A percentile compares a stretch with the other conserved stretches of the same genome.
Conservation (phyloP, 2,113 vertebrate genomes). For the Chionodraco myersi region DNA sequence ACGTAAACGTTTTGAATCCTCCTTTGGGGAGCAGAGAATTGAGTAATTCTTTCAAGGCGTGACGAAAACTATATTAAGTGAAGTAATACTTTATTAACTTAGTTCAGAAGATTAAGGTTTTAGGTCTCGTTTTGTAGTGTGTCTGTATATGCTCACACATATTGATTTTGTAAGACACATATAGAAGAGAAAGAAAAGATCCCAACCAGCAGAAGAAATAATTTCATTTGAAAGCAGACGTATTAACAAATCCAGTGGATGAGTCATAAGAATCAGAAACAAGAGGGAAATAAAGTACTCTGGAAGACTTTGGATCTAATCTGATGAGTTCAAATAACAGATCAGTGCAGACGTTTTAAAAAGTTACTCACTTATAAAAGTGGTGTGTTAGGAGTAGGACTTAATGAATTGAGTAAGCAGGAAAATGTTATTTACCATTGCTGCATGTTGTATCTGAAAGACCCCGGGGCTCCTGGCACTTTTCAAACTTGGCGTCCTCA, state of each 20-base stretch:
- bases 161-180: conserved; percentile 2
- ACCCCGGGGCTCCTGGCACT: conserved; percentile 76
- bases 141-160: background rate
- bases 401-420: conserved; percentile 11
- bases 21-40: background rate
- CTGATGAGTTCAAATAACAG: conserved; percentile 10
- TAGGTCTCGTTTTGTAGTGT: background rate
- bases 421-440: conserved; percentile 84
- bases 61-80: background rate
- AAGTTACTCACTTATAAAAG: conserved; percentile 19
- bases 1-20: background rate
- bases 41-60: background rate
- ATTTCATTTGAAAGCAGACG: background rate
- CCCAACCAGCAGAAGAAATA: background rate
- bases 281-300: conserved; percentile 4
- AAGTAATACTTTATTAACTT: background rate
- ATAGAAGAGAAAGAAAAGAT: background rate
- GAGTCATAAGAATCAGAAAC: background rate
- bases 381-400: background rate
- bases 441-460: conserved; percentile 84
- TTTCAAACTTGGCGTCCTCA: conserved; percentile 75
- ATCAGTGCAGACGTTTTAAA: conserved; percentile 13
- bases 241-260: background rate
- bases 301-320: background rate
- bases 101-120: background rate